Evolutionary conservation across 2,888 invertebrate genomes (phyloP), one percentile per base, ranked within the genome.

Genomic region (Patella depressa): DNA sequence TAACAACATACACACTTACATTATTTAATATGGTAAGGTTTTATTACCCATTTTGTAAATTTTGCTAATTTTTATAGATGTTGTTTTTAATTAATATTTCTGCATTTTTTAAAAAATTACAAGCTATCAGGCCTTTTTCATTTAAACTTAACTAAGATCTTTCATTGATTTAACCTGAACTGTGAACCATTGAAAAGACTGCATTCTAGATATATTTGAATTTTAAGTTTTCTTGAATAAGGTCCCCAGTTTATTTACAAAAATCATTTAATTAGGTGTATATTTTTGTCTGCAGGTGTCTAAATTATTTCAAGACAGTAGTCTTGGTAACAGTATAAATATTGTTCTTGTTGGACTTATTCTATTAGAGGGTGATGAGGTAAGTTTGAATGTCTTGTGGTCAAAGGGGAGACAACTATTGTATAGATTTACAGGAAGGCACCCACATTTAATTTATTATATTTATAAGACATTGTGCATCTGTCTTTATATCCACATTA

Each of bases 241-340:
- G 5, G 19, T 17, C 15, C 53, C n/a, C 19, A 72, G 72, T 19
- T 45, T 72, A 34, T 5, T 72, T 34, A 19, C 14, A 45, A 72
- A 34, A 17, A 5, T 72, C 12, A 0, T 72, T 5, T 57, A 14
- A 1, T 45, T 45, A 45, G 34, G 45, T 9, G 45, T 70, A 29
- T 75, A 24, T 75, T 57, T 17, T 59, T 78, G 74, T 45, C 86
- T 89, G 55, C 81, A 94, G 96, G 96, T 78, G 95, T 96, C 73
- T 95, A 96, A 88, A 81, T 75, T 89, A 75, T 89, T 88, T 73
- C 86, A 87, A 73, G 89, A 89, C 78, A 81, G 85, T 9, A 88
- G 88, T 72, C 85, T 90, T 9, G 89, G 89, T 7, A 88, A 86
- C 76, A 88, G 86, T 78, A 87, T 90, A 71, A 87, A 88, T 69